Base-by-base conservation (phyloP, 2,888 invertebrate genomes). In the Epistrophella euchroma region DNA sequence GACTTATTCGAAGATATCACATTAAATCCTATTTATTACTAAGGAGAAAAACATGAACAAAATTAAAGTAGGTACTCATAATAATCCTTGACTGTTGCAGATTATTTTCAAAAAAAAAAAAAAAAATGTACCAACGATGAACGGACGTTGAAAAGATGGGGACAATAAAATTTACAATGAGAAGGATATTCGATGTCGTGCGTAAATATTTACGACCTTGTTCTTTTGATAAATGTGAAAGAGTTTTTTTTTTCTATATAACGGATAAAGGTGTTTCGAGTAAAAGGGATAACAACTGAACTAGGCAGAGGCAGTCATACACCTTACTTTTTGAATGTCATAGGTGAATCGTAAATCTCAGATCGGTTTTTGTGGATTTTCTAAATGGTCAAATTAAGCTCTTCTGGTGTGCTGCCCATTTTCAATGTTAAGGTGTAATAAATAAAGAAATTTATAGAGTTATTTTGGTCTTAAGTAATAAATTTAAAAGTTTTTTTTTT, bases 141-240 rank as follows among this genome's bases (percentile, higher is more conserved):
- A 6, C 7, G 19, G 4, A 43, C 43, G 17, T 28, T 37, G 25
- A 47, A 47, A 66, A 35, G 17, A 47, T 32, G 64, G 11, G 32
- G 68, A 64, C 50, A 66, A 66, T 68, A 68, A 68, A 68, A 68
- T 52, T 50, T 52, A 68, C 35, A 68, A 37, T 52, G 9, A 45
- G 13, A 47, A 73, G 66, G 50, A 71, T 71, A 58, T 47, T 66
- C 40, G 43, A 45, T 56, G 37, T 64, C 71, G 56, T 81, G 75
- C 47, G 81, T 71, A 71, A 71, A 81, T 81, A 81, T 75, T 81
- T 81, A 81, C 75, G 75, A 75, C 75, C 70, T 75, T 64, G 62
- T 66, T 64, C 50, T 50, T 75, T 70, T 70, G 74, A 75, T 74
- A 81, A 75, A 75, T 71, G 62, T 25, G 55, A n/a, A 47, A 71